Evolutionary conservation across 2,113 vertebrate genomes (phyloP).

Genomic region (Brachypteracias leptosomus): DNA sequence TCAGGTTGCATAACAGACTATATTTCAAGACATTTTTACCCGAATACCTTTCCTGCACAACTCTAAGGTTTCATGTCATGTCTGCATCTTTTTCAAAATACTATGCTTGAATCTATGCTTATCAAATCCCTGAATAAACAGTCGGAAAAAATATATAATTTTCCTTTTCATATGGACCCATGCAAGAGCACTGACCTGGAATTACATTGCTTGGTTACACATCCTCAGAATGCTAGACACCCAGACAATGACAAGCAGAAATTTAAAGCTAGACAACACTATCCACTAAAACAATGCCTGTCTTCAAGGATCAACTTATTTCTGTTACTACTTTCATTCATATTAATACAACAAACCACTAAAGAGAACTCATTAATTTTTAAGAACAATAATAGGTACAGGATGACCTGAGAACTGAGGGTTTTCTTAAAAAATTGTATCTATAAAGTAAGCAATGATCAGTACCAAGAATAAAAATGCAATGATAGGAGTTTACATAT

Average conservation of each 20-base stretch:
- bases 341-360: not conserved
- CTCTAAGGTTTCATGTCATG: not conserved
- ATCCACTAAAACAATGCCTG: not conserved
- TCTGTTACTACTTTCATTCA: not conserved
- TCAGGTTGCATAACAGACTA: not conserved
- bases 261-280: not conserved
- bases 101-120: not conserved
- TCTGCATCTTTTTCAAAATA: not conserved
- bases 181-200: not conserved
- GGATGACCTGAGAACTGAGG: not conserved
- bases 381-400: not conserved
- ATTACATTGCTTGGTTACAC: not conserved
- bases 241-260: not conserved
- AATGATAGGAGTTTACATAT: not conserved
- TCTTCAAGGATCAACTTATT: not conserved
- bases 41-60: not conserved
- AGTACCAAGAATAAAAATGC: not conserved
- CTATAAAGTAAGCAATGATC: not conserved
- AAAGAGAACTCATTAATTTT: not conserved
- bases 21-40: conserved; percentile 27
- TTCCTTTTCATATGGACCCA: not conserved
- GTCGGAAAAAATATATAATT: not conserved
- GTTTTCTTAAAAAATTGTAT: not conserved
- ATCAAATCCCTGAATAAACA: not conserved
- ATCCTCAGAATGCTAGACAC: not conserved